Base-by-base conservation (phyloP, 2,797 vertebrate species). In the Chelonia mydas region DNA sequence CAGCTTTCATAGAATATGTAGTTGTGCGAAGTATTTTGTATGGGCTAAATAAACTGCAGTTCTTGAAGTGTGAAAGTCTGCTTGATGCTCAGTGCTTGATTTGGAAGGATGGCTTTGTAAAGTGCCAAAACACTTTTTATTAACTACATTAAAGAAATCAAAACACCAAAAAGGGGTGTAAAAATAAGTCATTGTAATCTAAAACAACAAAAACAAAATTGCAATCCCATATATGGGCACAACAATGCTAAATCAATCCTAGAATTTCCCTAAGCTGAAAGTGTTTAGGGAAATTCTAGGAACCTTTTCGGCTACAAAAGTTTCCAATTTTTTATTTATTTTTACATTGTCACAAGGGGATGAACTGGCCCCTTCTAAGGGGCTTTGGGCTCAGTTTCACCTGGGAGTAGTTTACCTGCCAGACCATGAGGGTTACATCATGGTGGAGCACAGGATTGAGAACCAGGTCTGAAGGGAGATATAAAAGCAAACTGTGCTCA, bases 381-480 rank as follows among this genome's bases (percentile, higher is more conserved):
- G 89, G 89, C 89, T 84, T 84, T 72, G 88, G 84, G 15, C 27
- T 81, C 33, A 81, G 17, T 55, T 90, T 90, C 94, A 91, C 92
- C 51, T 81, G 83, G 45, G 19, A 21, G 8, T 37, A 68, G 65
- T 68, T 37, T 37, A 68, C 65, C n/a, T 68, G n/a, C 33, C 33
- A 68, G 16, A 85, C 49, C 10, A 87, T 87, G 54, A 79, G 31
- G 31, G 31, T 31, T 3, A 2, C 91, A 28, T 83, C 91, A 81
- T 15, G 23, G 45, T 7, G 16, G 1, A 94, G 13, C 41, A 88
- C 0, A 0, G 68, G 55, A 85, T 45, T 55, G 37, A 91, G 37
- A 90, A 91, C 12, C 74, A 51, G 0, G 87, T 91, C 53, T 88
- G 0, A 65, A 47, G 76, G 61, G 84, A 90, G 15, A 2, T 76